phyloP scores from a whole-genome alignment of 2,113 vertebrate species.

The Chamaea fasciata region DNA sequence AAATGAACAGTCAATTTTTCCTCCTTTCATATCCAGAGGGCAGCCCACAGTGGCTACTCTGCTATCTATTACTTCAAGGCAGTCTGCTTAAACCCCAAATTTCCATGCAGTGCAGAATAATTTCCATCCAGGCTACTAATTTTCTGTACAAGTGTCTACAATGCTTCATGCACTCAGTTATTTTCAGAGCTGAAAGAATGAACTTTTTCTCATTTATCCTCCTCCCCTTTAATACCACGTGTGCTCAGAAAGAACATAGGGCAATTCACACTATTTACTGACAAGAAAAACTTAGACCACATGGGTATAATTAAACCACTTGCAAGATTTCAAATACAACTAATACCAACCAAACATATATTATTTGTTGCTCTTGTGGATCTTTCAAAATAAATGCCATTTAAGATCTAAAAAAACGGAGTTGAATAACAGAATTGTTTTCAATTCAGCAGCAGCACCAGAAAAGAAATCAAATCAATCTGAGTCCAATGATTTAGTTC shows the following conservation, averaged over 20 bases:
- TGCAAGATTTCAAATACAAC: background rate
- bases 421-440: background rate
- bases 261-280: background rate
- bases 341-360: background rate
- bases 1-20: background rate
- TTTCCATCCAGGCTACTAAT: background rate
- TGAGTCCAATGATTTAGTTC: background rate
- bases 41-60: background rate
- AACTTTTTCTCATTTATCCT: background rate
- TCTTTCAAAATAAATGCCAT: background rate
- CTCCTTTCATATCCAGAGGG: background rate
- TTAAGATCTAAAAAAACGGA: background rate
- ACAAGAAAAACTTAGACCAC: background rate
- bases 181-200: background rate
- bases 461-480: background rate
- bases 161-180: background rate
- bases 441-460: background rate
- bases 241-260: background rate
- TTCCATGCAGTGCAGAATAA: background rate
- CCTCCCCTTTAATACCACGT: background rate
- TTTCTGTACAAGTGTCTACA: background rate
- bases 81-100: background rate
- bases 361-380: background rate
- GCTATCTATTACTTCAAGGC: background rate
- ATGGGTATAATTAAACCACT: background rate